Percentiles rank a stretch among this genome's conserved stretches.
These are phyloP conservation scores for Eueides isabella DNA, from an alignment of 1,140 invertebrate species.

Conservation along the genomic window DNA sequence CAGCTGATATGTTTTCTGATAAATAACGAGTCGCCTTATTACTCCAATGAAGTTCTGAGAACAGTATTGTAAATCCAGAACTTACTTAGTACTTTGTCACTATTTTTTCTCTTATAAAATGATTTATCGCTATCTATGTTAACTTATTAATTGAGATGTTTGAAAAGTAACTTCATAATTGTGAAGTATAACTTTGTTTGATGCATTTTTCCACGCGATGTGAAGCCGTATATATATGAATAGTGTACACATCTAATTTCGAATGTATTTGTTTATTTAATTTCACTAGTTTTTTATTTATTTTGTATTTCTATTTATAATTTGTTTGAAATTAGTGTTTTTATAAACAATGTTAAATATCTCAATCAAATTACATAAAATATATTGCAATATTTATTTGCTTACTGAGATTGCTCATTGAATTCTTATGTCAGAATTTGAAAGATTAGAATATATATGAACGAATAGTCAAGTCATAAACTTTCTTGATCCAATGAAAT, in stretches of 20 bases:
- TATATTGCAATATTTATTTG: no score
- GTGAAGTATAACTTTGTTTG: conserved; percentile 34
- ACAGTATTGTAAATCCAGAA: conserved; percentile 35
- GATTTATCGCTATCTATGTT: conserved; percentile 34
- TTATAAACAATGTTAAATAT: no score
- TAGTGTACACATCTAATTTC: conserved; percentile 16
- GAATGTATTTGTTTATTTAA: not conserved
- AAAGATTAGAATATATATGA: no score
- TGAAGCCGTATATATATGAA: conserved; percentile 34
- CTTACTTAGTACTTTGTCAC: conserved; percentile 54
- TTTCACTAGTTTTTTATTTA: not conserved
- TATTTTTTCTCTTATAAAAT: conserved; percentile 46
- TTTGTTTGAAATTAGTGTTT: no score
- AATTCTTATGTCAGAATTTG: no score
- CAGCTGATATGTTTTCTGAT: conserved; percentile 70
- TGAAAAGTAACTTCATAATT: conserved; percentile 40
- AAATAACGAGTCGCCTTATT: conserved; percentile 49
- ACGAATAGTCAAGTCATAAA: no score
- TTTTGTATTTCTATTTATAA: not conserved
- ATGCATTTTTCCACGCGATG: conserved; percentile 32
- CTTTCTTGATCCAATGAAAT: no score
- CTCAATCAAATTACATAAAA: no score
- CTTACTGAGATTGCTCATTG: no score
- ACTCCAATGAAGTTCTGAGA: conserved; percentile 3
- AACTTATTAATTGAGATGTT: not conserved